Base-by-base conservation (phyloP, 2,888 invertebrate species). In the Eubasilissa splendida region DNA sequence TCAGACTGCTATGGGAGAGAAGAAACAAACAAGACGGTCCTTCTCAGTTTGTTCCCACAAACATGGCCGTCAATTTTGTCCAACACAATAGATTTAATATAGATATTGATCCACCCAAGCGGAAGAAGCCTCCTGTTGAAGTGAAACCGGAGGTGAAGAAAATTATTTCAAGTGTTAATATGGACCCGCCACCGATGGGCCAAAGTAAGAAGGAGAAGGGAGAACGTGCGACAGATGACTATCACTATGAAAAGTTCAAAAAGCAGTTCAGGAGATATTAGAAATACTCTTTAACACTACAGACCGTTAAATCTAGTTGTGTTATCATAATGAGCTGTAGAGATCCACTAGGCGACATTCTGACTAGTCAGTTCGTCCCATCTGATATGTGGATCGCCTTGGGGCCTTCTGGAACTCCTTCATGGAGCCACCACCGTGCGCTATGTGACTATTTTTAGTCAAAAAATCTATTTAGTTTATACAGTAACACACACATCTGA, bases 51-150 rank as follows among this genome's bases (percentile, higher is more conserved):
- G 98, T 99, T 0, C 99, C 99, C 0, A 97, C 97, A 14, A 99
- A 99, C 87, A 97, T 99, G 96, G 98, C 99, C 11, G 98, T 98
- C 0, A 99, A 99, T 89, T 99, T 99, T 91, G 97, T 97, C 58
- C 98, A 99, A 86, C 98, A 99, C 87, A 98, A 98, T 88, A 92
- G 98, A 92, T 98, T 98, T 88, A 98, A 97, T 87, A 95, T 98
- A 84, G 97, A 98, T 85, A 93, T 93, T 83, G 89, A 91, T 71
- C 93, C 85, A 83, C 90, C 92, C 8, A 92, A 92, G 85, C 92
- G 92, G 84, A 92, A 92, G 85, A 92, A 92, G 86, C 89, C 89
- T 84, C 54, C 60, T 8, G 86, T 90, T 58, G 93, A 91, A 77
- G 85, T 90, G 59, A 93, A 92, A 82, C 90, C 88, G 0, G 90